Base-by-base conservation (phyloP, 2,113 vertebrate genomes). In the Epinephelus fuscoguttatus region DNA sequence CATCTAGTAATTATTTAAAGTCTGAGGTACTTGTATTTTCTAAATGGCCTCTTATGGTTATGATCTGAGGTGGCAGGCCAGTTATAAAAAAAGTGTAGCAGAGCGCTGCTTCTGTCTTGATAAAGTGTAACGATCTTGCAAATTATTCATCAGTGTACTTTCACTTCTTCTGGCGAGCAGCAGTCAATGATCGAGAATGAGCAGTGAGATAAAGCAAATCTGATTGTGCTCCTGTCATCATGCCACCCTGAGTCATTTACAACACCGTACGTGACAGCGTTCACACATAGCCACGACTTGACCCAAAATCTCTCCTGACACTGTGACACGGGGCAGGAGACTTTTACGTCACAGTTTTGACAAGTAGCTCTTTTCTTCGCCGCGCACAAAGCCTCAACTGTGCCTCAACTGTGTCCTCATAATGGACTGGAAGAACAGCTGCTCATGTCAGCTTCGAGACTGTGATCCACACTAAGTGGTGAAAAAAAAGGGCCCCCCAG, bases 331-430 rank as follows among this genome's bases (percentile, higher is more conserved):
- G 76, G 81, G 63, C 14, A 60, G 73, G 82, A 76, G 70, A 74
- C 64, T 82, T 89, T 82, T 73, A 71, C 60, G 74, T 92, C 90
- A 90, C 84, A 49, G 23, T 76, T 87, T 82, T 89, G 88, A 92
- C 86, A 93, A 92, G 83, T 30, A 89, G 79, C 70, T 84, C 90
- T 89, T 90, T 92, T 92, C 86, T 88, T 87, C 50, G n/a, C 73
- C 11, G 40, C 49, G 57, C 88, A 94, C 93, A 93, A 94, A 94
- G 94, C 84, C 83, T 77, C 61, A 3, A 90, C 91, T 94, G 90
- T 94, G 90, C 68, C 83, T 77, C 61, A 3, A 90, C 91, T 94
- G 90, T 94, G 90, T n/a, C n/a, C 68, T 83, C 79, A 78, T 78
- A 86, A 87, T 87, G 79, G 87, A 90, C 82, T 90, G 85, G 91